Conservation (phyloP, 2,888 invertebrate species). For the Epirrhoe alternata region DNA sequence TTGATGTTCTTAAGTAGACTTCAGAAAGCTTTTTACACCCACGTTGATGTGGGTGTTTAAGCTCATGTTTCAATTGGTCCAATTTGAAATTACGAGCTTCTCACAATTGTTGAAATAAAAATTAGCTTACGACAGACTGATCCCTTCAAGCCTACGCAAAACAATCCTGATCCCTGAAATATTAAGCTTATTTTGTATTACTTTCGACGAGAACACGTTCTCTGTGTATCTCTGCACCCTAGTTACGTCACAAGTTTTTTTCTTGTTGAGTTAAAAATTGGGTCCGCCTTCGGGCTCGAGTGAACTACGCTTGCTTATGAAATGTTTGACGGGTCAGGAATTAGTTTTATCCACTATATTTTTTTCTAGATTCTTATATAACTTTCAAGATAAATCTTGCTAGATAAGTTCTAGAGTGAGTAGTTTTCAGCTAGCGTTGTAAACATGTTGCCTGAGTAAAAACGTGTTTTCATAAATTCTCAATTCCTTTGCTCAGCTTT, state of each 20-base stretch:
- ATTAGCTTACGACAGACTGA: neutral
- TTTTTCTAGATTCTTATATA: conserved; percentile 41
- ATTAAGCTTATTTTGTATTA: conserved; percentile 8
- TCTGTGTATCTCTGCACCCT: conserved; percentile 26
- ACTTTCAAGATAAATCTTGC: conserved; percentile 35
- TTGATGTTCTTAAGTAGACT: neutral
- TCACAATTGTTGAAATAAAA: conserved; percentile 3
- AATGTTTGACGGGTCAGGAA: conserved; percentile 77
- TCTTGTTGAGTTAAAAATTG: conserved; percentile 65
- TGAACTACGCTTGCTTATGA: conserved; percentile 68
- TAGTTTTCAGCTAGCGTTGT: conserved; percentile 8
- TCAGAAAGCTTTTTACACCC: conserved; percentile 1
- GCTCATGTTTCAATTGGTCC: neutral
- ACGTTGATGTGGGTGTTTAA: neutral
- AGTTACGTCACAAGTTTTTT: conserved; percentile 49
- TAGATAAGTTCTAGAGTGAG: neutral
- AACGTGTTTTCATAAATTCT: conserved; percentile 4
- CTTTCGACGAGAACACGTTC: conserved; percentile 3
- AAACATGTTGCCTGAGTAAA: conserved; percentile 7
- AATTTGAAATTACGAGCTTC: neutral
- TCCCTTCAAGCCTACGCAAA: conserved; percentile 7
- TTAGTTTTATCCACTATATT: conserved; percentile 65
- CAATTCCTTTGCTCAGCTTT: neutral
- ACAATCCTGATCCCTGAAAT: conserved; percentile 5
- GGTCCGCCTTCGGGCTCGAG: conserved; percentile 60